Evolutionary conservation across 2,797 vertebrate genomes (phyloP), one percentile per base, ranked within the genome.

Genomic region (Rousettus madagascariensis): DNA sequence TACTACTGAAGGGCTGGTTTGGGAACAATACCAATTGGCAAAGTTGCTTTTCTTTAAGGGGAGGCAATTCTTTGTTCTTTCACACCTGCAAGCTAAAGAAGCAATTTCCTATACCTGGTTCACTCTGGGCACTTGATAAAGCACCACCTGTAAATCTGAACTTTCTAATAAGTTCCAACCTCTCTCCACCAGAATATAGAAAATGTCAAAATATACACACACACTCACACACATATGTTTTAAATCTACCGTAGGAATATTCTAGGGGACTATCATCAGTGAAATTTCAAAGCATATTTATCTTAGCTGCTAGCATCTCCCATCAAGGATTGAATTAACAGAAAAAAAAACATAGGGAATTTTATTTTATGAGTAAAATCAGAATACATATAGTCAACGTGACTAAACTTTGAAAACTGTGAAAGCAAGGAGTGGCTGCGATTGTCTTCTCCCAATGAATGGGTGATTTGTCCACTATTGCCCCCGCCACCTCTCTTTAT

Each of bases 11-110:
- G 59, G 24, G 17, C 72, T 33, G 15, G 30, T 41, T 57, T 91
- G 72, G 61, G 85, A 84, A 59, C 15, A 65, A 33, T 68, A n/a
- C 72, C 72, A 86, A 20, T 75, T 49, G 15, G 30, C 49, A 19
- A 91, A 89, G 41, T 83, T 72, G 61, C 75, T 96, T 95, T 86
- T 78, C 75, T 90, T 89, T 88, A 74, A 88, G 92, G 74, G 89
- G 20, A 92, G 30, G 43, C 65, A 86, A n/a, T 72, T 94, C 63
- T 36, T n/a, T 88, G 28, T 74, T 94, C 88, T 90, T 94, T 92
- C 38, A 86, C 82, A 82, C 43, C 49, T 69, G 13, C 28, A 36
- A 79, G 59, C 68, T 90, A 92, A 92, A 87, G 49, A 87, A 93
- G 49, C 71, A 93, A 22, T 88, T 97, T 95, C 80, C 59, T 95